Evolutionary conservation across 2,888 invertebrate species (phyloP).

Genomic region (Andrena chrysosceles): DNA sequence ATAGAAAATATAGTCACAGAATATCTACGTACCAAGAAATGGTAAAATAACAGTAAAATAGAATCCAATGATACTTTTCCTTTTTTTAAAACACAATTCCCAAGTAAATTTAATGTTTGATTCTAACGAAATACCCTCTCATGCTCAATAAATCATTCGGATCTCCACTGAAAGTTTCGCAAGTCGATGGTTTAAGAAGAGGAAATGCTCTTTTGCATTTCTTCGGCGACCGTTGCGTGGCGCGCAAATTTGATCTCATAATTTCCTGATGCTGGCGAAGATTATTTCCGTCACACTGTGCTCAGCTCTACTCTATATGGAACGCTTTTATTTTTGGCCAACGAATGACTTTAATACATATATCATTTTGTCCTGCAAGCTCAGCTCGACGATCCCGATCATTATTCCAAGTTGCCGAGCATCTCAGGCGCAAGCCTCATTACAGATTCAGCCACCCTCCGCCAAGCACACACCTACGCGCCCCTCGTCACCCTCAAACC

Average conservation of each 20-base stretch:
- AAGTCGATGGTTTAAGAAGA: no score
- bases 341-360: conserved; percentile 33
- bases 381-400: conserved; percentile 20
- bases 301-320: neutral
- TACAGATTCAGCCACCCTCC: conserved; percentile 9
- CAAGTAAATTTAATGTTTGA: neutral
- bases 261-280: neutral
- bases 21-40: no score
- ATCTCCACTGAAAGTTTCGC: no score
- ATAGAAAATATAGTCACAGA: neutral
- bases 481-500: neutral
- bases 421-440: conserved; percentile 24
- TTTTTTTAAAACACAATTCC: neutral
- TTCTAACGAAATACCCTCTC: no score
- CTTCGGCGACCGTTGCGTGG: no score
- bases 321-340: conserved; percentile 41
- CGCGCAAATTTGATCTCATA: neutral
- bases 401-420: conserved; percentile 8
- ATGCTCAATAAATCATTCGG: no score
- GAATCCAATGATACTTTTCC: neutral
- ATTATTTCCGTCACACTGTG: neutral
- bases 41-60: no score
- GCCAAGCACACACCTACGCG: neutral
- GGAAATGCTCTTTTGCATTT: no score
- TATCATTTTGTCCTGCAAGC: conserved; percentile 38